A percentile compares a stretch with the other conserved stretches of the same genome.
Conservation (phyloP, 2,888 invertebrate species). For the Endotricha flammealis region DNA sequence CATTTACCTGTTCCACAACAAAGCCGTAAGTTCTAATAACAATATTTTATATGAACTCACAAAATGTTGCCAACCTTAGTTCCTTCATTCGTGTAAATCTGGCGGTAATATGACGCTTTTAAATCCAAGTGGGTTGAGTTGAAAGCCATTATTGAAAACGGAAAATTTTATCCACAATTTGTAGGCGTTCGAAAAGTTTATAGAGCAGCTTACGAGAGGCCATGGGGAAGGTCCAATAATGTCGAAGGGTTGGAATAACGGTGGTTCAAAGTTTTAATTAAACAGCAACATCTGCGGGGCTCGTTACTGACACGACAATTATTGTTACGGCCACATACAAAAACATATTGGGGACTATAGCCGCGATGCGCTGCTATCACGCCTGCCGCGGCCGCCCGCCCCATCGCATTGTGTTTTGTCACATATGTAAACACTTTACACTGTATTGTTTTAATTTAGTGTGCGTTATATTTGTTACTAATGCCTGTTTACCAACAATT, state of each 20-base stretch:
- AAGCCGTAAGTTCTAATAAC: too few species aligned
- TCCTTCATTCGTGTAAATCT: background rate
- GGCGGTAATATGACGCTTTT: background rate
- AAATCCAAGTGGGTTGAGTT: background rate
- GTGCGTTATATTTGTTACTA: too few species aligned
- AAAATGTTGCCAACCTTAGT: background rate
- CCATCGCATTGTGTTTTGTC: too few species aligned
- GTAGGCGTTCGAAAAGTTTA: constrained; percentile 42
- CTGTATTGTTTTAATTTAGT: too few species aligned
- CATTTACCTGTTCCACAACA: too few species aligned
- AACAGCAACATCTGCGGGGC: constrained; percentile 63
- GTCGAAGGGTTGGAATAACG: constrained; percentile 58
- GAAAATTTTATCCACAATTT: constrained; percentile 37
- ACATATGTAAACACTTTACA: background rate
- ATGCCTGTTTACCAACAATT: too few species aligned
- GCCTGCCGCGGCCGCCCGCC: too few species aligned
- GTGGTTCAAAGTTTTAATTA: constrained; percentile 71
- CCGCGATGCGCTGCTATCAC: background rate
- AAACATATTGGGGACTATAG: constrained; percentile 35
- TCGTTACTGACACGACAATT: constrained; percentile 59
- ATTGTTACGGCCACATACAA: constrained; percentile 51
- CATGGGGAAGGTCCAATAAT: constrained; percentile 52
- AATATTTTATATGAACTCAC: background rate
- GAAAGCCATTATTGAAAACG: constrained; percentile 33
- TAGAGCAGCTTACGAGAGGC: constrained; percentile 38